Evolutionary conservation across 2,888 invertebrate genomes (phyloP), one percentile per base, ranked within the genome.

Genomic region (Rosalia funebris): DNA sequence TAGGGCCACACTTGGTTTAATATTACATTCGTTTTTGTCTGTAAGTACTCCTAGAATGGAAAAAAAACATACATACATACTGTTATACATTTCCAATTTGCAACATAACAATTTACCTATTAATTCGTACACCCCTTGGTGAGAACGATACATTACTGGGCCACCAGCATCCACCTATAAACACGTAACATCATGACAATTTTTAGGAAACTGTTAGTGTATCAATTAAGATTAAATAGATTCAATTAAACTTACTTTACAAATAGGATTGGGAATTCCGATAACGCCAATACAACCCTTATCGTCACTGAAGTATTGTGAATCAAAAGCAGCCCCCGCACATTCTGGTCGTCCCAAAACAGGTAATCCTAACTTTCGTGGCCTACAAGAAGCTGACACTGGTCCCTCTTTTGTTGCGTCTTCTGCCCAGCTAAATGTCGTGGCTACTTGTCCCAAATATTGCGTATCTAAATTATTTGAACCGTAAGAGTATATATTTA

Each of bases 261-360:
- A 87, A 55, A 86, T 71, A 9, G 83, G 77, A 42, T 83, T 83
- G 15, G 72, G 77, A 11, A 81, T 75, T 4, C 85, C 86, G 41
- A 85, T 68, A 15, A 87, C 79, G 1, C 87, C 87, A 9, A 85
- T 72, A 67, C 87, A 88, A 11, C 85, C 85, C 55, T 86, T 86
- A 70, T 87, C 85, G 14, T 75, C 69, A 37, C 83, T 83, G 47
- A 82, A 76, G 55, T 77, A 74, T 14, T 70, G 67, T 0, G 70
- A 48, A 53, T 82, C 75, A 0, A 76, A 68, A 1, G 80, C 77
- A 1, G 79, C 78, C 56, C 76, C 78, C 0, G 81, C 60, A 71
- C 87, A 87, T 55, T 84, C 82, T 5, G 71, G 70, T 1, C 73
- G 69, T 0, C 82, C 81, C 19, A 87, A 73, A 61, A 85, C 79